Evolutionary conservation across 2,113 vertebrate species (phyloP).

Genomic region (Ibidorhyncha struthersii): DNA sequence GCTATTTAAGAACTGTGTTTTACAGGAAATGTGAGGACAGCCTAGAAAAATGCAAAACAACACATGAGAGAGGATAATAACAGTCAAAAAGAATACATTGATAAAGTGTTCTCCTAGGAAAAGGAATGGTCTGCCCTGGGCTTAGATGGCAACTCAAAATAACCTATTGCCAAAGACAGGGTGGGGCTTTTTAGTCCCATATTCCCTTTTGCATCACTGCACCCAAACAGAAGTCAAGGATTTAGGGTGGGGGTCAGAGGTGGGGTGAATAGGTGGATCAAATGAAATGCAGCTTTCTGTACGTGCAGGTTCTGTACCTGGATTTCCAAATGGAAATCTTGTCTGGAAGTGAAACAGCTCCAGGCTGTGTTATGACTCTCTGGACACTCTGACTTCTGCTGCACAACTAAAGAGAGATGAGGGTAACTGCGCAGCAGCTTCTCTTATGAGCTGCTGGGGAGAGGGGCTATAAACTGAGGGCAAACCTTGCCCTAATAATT

Average conservation of each 20-base stretch:
- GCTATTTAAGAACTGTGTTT: constrained; percentile 9
- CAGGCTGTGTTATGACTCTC: background rate
- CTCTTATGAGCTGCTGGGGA: background rate
- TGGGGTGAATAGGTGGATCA: background rate
- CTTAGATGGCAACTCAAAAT: background rate
- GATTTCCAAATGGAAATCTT: background rate
- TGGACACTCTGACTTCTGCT: background rate
- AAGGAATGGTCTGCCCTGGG: background rate
- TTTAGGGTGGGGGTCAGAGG: background rate
- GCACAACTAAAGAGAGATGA: background rate
- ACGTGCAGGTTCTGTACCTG: background rate
- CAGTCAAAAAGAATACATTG: background rate
- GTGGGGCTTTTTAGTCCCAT: background rate
- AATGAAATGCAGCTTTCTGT: background rate
- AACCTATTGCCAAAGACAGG: background rate
- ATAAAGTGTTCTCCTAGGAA: background rate
- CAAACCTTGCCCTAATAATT: constrained; percentile 37
- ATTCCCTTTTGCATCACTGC: background rate
- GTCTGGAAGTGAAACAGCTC: background rate
- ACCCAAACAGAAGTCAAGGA: background rate
- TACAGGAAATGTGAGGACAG: background rate
- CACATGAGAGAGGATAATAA: background rate
- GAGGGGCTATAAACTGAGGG: constrained; percentile 29
- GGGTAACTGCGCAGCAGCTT: background rate
- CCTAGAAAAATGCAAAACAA: background rate